Percentiles rank a stretch among this genome's conserved stretches.
Evolutionary conservation across 2,797 vertebrate species (phyloP).

Genomic region (Alcedo quadribrachys): DNA sequence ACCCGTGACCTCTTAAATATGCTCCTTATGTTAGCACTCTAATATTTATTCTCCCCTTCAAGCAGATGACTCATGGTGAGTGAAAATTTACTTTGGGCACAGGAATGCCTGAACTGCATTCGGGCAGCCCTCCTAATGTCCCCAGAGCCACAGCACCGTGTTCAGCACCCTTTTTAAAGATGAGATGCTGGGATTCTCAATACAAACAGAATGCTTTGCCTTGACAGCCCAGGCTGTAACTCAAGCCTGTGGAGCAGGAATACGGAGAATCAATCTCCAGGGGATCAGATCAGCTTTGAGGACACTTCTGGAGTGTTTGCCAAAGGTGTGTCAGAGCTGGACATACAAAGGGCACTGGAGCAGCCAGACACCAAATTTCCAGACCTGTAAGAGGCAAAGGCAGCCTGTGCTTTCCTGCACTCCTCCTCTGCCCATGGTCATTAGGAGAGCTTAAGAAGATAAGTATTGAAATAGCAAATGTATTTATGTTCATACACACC

Average conservation of each 20-base stretch:
- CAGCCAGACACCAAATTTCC: not conserved
- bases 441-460: not conserved
- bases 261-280: not conserved
- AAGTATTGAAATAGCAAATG: not conserved
- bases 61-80: constrained; percentile 54
- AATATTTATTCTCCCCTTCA: constrained; percentile 63
- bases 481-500: not conserved
- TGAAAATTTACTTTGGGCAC: constrained; percentile 30
- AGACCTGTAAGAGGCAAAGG: rapidly evolving
- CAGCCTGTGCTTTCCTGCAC: rapidly evolving
- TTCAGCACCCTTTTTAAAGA: not conserved
- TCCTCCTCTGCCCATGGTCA: not conserved
- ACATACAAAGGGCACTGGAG: rapidly evolving
- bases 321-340: not conserved
- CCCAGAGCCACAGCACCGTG: not conserved
- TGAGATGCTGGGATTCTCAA: rapidly evolving
- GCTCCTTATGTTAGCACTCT: not conserved
- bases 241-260: not conserved
- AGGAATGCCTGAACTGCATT: not conserved
- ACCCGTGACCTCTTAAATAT: not conserved
- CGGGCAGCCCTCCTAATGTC: not conserved
- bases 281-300: not conserved
- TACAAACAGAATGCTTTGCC: rapidly evolving
- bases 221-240: not conserved
- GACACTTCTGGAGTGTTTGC: not conserved